A percentile compares a stretch with the other conserved stretches of the same genome.
phyloP scores from a whole-genome alignment of 64 coral and sea anemone species.

The Acropora tenuis region DNA sequence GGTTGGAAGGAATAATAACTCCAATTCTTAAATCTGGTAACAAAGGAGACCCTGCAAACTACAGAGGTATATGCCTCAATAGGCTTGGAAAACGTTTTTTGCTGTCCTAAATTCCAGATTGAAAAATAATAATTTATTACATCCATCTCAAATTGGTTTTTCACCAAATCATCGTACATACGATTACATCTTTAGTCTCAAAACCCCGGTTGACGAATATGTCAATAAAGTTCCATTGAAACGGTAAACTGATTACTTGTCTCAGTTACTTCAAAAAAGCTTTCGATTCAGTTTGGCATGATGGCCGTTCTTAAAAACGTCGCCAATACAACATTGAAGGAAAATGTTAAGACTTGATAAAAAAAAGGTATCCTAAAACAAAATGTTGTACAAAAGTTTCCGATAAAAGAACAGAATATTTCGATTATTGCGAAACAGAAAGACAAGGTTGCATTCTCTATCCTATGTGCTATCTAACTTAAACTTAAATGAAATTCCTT shows the following conservation, averaged over 20 bases:
- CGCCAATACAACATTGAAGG: too few species aligned
- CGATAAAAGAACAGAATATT: too few species aligned
- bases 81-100: constrained; percentile 18
- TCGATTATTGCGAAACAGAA: too few species aligned
- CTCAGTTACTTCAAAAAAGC: constrained; percentile 29
- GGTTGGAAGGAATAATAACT: too few species aligned
- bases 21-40: constrained; percentile 16
- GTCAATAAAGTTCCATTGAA: neutral
- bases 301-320: neutral
- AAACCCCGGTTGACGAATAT: constrained; percentile 13
- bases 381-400: too few species aligned
- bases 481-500: too few species aligned
- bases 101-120: constrained; percentile 7
- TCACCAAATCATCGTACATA: constrained; percentile 23
- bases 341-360: too few species aligned
- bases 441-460: too few species aligned
- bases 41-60: constrained; percentile 25
- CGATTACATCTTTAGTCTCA: constrained; percentile 46
- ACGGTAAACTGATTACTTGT: neutral
- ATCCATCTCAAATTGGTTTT: constrained; percentile 27
- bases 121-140: neutral
- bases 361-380: too few species aligned
- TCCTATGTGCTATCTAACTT: too few species aligned
- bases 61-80: constrained; percentile 35
- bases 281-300: constrained; percentile 26